Base-by-base conservation (phyloP, 2,888 invertebrate species). In the Monopis laevigella region DNA sequence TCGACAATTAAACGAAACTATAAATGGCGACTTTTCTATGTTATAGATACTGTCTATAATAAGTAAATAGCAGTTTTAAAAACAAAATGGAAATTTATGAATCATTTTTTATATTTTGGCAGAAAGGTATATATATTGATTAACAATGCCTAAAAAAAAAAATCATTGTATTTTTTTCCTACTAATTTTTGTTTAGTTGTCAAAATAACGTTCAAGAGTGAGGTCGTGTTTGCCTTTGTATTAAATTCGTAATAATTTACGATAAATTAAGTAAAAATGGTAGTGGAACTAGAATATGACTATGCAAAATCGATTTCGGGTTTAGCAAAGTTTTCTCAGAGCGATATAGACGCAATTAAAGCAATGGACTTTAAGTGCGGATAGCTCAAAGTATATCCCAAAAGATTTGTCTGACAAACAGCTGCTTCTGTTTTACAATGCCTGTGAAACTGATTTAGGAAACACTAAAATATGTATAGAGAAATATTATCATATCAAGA, bases 341-440 rank as follows among this genome's bases (percentile, higher is more conserved):
- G 65, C 7, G 77, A 82, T 52, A 75, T 84, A 17, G 62, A 77
- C 44, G 54, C n/a, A 61, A 48, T 59, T 84, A 36, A 63, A 62
- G 41, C 55, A 64, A 43, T 83, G 83, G 83, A 66, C 73, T n/a
- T 61, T 65, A 46, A 67, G 60, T 47, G 63, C 80, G 51, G 82
- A 82, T 48, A 70, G 65, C 60, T 59, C 69, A 24, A 80, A 80
- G 67, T 73, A 61, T 54, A 70, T 83, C 46, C 82, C 84, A 13
- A 73, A 74, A 52, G 81, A 82, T 58, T 52, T 81, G 46, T 52
- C 82, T 21, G 82, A 85, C 48, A 86, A 87, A 61, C 87, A 87
- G 58, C 67, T 88, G 41, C 78, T 85, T 19, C 60, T 87, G 30
- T 89, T 89, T 55, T 82, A 86, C 49, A 81, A 87, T 53, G 87